Evolutionary conservation across 2,797 vertebrate species (phyloP), one percentile per base, ranked within the genome.

Genomic region (Varecia variegata): DNA sequence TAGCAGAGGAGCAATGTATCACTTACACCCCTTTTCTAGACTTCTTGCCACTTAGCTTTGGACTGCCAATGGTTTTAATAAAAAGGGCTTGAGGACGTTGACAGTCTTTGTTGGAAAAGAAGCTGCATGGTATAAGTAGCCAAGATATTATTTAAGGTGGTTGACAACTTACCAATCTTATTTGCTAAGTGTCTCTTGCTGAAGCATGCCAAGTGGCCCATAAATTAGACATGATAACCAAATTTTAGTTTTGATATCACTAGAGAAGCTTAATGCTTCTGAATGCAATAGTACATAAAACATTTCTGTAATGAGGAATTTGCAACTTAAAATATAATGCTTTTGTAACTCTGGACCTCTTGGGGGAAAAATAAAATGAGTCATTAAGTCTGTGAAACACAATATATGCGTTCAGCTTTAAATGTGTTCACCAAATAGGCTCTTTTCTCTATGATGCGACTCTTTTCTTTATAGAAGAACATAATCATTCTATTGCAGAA

Each of bases 341-440:
- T 97, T 98, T 98, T 94, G 87, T 98, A 96, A 98, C 96, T 97
- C 95, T 93, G 0, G n/a, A 90, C 96, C 95, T 97, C 96, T 97
- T 89, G 97, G 96, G 94, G 93, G 84, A 97, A 97, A 98, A 98
- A 96, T 20, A 14, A 81, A 98, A 96, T 82, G 96, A 98, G 93
- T 97, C 97, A 97, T 97, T 96, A 97, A 96, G 79, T 98, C 93
- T 93, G 35, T 76, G 93, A 97, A 98, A 98, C 96, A 92, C 89
- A 97, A 45, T 96, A 89, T 88, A 93, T 70, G 56, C 35, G 30
- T 94, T 89, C 96, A 84, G 47, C 27, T 96, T 98, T 97, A 93
- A 96, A 92, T 86, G 79, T 20, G 32, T 52, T 97, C 70, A 54
- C 40, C 70, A 74, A 89, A 56, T 32, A 54, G 95, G 25, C 14